Percentiles rank a stretch among this genome's conserved stretches.
Conservation (phyloP, 1,140 invertebrate species). For the Diprion similis region DNA sequence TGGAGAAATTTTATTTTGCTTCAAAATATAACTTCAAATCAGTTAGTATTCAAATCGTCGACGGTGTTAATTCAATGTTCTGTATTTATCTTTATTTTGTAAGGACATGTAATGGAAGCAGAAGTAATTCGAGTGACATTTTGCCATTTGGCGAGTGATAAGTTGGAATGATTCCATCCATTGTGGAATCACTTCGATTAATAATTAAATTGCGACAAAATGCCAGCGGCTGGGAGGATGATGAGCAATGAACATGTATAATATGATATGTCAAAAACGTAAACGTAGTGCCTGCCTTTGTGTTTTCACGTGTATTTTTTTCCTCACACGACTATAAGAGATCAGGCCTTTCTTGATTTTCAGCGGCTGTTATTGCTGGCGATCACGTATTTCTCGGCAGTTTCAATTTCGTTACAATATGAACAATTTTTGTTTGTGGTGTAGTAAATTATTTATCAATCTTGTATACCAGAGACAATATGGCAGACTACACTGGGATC, state of each 20-base stretch:
- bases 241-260: background rate
- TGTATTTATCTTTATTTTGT: background rate
- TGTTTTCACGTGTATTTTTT: conserved; percentile 8
- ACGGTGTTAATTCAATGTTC: too few species aligned
- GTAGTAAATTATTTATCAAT: conserved; percentile 24
- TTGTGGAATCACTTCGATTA: background rate
- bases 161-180: too few species aligned
- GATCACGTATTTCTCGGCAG: background rate
- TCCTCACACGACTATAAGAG: background rate
- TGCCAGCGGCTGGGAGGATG: background rate
- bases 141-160: too few species aligned
- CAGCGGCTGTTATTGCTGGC: background rate
- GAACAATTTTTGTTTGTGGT: background rate
- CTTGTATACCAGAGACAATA: conserved; percentile 46
- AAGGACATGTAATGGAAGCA: background rate
- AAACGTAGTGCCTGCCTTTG: conserved; percentile 17
- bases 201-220: background rate
- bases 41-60: too few species aligned
- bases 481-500: conserved; percentile 47
- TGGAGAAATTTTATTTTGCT: too few species aligned
- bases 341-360: background rate
- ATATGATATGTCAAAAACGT: conserved; percentile 23
- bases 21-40: too few species aligned
- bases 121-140: too few species aligned
- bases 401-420: background rate